Evolutionary conservation across 1,140 invertebrate species (phyloP), one percentile per base, ranked within the genome.

Genomic region (Condylostylus longicornis): DNA sequence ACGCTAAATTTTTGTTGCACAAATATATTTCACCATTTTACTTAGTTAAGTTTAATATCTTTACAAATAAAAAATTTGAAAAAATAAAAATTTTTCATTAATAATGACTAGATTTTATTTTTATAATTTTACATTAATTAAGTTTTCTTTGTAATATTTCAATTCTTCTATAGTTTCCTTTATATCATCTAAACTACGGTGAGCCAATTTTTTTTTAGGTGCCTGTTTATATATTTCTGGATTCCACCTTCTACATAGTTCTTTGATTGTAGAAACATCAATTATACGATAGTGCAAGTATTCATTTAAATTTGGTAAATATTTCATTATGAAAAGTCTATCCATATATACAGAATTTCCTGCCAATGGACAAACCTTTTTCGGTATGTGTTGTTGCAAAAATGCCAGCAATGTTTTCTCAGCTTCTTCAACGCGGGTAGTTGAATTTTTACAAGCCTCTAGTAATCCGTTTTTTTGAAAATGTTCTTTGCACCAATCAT

Each of bases 281-380:
- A 97, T 77, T 17, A 89, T 79, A 51, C 91, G 72, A 63, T 97
- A 95, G 62, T 96, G 88, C 37, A 96, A 65, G 61, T 90, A 83
- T 9, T 77, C 51, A 50, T 82, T 53, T 12, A 90, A 53, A 23
- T 45, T 60, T 1, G 84, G 82, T 75, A 89, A 82, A 46, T 79
- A 74, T 61, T 79, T 81, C 2, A 51, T 42, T 21, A 93, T 43
- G 62, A 91, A 93, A 10, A 77, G 35, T 42, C 79, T 64, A 58
- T 98, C 91, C 67, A 80, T 77, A 49, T 85, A 82, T 6, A 96
- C 70, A 36, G 82, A 79, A 65, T 93, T 98, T 0, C 93, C 93
- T 37, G 81, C 89, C 17, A 97, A 52, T 1, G 86, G 84, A 45
- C 75, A 78, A 38, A 62, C 65, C 45, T 71, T 66, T 50, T 72